These are phyloP conservation scores for Xiphophorus birchmanni DNA, from an alignment of 2,797 vertebrate species.

Conservation along the genomic window DNA sequence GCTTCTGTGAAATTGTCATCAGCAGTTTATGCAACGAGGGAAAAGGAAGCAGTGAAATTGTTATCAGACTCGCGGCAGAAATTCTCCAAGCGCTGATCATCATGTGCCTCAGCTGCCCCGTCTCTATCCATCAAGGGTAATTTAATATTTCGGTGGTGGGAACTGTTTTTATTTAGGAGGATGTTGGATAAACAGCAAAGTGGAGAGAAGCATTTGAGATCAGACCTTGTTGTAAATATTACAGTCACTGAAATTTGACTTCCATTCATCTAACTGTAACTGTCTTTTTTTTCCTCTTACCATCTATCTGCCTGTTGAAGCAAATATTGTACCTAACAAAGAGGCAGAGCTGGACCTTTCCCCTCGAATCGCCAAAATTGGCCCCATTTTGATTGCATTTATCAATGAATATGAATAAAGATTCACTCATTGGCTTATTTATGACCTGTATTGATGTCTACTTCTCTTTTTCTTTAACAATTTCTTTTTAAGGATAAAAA, in stretches of 20 bases:
- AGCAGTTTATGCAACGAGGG: slow-evolving; percentile 36
- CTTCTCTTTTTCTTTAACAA: neutral
- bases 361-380: neutral
- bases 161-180: neutral
- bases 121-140: slow-evolving; percentile 3
- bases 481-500: neutral
- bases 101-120: slow-evolving; percentile 29
- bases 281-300: neutral
- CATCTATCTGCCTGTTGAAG: neutral
- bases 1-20: slow-evolving; percentile 28
- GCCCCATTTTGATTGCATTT: neutral
- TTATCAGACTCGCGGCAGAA: slow-evolving; percentile 5
- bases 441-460: neutral
- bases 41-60: slow-evolving; percentile 22
- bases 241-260: neutral
- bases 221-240: neutral
- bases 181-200: neutral
- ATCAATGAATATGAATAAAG: neutral
- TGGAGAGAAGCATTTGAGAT: neutral
- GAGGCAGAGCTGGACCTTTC: neutral
- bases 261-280: neutral
- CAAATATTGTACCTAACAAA: neutral
- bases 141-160: neutral
- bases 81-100: slow-evolving; percentile 17
- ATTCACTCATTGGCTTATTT: neutral